Conservation (phyloP, 2,797 vertebrate species). For the Microchirus variegatus region DNA sequence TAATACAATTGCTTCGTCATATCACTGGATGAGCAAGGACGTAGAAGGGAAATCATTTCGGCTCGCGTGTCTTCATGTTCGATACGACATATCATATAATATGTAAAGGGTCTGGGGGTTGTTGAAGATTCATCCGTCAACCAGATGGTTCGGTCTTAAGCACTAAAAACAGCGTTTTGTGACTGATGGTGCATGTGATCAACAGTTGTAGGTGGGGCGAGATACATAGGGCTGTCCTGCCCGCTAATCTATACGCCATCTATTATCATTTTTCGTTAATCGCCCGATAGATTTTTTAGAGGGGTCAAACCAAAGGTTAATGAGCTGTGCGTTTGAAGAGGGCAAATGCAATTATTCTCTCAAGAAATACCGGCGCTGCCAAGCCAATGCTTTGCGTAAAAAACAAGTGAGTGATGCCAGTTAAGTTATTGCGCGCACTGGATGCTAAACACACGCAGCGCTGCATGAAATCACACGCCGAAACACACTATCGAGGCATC, state of each 20-base stretch:
- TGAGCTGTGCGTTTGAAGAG: constrained; percentile 28
- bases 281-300: constrained; percentile 20
- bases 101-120: not conserved
- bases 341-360: constrained; percentile 48
- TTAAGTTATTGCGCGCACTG: constrained; percentile 20
- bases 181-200: constrained; percentile 14
- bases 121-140: constrained; percentile 2
- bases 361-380: constrained; percentile 19
- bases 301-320: constrained; percentile 45
- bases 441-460: constrained; percentile 27
- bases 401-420: constrained; percentile 32
- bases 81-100: too few relatives aligned
- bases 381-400: constrained; percentile 33
- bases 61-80: too few relatives aligned
- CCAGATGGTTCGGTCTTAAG: not conserved
- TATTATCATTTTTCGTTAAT: constrained; percentile 27
- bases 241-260: constrained; percentile 26
- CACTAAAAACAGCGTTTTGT: not conserved
- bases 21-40: too few relatives aligned
- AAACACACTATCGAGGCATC: constrained; percentile 26
- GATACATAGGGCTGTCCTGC: constrained; percentile 12
- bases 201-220: constrained; percentile 1
- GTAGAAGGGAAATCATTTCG: too few relatives aligned
- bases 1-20: too few relatives aligned
- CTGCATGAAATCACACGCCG: constrained; percentile 35